Evolutionary conservation across 2,888 invertebrate genomes (phyloP), one percentile per base, ranked within the genome.

Genomic region (Habrosyne pyritoides): DNA sequence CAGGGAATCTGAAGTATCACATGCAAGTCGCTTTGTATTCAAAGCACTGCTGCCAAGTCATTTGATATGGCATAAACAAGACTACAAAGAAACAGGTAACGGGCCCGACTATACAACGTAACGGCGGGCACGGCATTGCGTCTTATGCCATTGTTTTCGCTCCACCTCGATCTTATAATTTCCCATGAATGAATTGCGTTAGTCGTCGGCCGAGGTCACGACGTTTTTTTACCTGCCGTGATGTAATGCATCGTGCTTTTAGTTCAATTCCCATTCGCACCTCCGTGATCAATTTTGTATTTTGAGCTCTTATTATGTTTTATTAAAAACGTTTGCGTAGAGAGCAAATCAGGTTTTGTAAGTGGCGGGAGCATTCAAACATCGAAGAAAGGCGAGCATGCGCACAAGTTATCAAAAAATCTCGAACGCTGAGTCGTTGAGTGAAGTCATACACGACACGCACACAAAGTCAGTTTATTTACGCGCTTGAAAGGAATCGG

Each of bases 121-220:
- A 14, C n/a, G 55, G 63, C 62, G 66, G 73, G 68, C 67, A 59
- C 65, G 71, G 62, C 58, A 10, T 26, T 42, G 54, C 52, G 49
- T 55, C 55, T 54, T 54, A 71, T 63, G 64, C 84, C 69, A 88
- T 89, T 89, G 89, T 89, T 73, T 87, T 84, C 71, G 75, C 76
- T 66, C 65, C 70, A 76, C 79, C 71, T 74, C 70, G 63, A 56
- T 49, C 57, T 66, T 60, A 73, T 73, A 73, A 82, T 89, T n/a
- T 90, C 89, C 85, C 90, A 91, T 87, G 89, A 89, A 87, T 82
- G 84, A 84, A 81, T 75, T 71, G 79, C 73, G 75, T 61, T 75
- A 71, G 74, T 77, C 73, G 60, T 64, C 65, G 65, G 63, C 61
- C 85, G 89, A 88, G 90, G 91, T 87, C 90, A 88, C 81, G 83